phyloP scores from a whole-genome alignment of 2,113 vertebrate genomes.

The Salvator merianae region DNA sequence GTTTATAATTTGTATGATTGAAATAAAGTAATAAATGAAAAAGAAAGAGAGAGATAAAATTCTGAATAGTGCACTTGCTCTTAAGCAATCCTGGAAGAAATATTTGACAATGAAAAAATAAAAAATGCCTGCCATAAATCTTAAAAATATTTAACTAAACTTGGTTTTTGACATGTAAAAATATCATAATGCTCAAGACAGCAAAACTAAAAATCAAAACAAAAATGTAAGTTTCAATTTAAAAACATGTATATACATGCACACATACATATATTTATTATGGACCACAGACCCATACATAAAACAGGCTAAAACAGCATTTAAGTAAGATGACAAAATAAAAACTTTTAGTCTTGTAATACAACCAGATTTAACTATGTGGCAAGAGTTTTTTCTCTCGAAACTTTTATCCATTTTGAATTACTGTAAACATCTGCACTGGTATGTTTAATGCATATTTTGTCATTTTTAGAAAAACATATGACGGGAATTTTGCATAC shows the following conservation, averaged over 20 bases:
- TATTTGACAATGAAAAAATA: background rate
- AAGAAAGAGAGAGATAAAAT: background rate
- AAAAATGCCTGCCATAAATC: background rate
- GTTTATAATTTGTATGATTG: too few species aligned
- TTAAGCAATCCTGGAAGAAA: background rate
- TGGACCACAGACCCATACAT: too few species aligned
- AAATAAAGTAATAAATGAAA: too few species aligned
- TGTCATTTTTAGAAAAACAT: background rate
- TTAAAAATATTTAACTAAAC: background rate
- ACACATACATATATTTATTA: background rate
- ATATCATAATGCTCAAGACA: background rate
- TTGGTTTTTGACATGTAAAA: background rate
- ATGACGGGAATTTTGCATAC: background rate
- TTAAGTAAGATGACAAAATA: too few species aligned
- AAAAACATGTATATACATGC: too few species aligned
- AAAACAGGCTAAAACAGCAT: too few species aligned
- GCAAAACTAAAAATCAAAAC: background rate
- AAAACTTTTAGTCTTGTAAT: too few species aligned
- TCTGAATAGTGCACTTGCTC: background rate
- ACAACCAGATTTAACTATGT: too few species aligned
- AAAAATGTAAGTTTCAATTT: background rate
- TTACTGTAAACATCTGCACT: background rate
- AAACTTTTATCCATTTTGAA: background rate
- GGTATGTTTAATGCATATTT: background rate
- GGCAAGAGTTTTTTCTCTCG: too few species aligned